These are phyloP conservation scores for Sebastes dallii DNA, from an alignment of 2,797 vertebrate species.

Conservation along the genomic window DNA sequence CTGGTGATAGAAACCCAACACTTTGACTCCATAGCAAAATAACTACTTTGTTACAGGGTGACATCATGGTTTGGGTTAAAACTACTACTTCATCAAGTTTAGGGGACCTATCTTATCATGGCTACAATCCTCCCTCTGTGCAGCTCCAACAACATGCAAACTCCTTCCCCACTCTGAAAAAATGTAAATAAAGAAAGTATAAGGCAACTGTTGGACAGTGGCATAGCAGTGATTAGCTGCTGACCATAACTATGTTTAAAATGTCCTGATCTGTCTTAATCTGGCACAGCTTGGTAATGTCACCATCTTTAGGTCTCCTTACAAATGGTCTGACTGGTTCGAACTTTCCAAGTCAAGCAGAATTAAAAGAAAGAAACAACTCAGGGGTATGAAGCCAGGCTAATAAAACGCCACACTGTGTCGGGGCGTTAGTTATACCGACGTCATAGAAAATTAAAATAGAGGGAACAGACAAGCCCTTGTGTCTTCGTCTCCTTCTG, in stretches of 20 bases:
- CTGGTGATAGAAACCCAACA: background rate
- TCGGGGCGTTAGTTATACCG: background rate
- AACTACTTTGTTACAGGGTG: background rate
- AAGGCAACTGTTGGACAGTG: background rate
- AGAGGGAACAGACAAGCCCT: background rate
- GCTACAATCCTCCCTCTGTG: background rate
- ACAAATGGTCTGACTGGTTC: background rate
- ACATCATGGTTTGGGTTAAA: background rate
- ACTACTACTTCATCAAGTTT: background rate
- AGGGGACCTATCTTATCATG: background rate
- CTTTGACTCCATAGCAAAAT: background rate
- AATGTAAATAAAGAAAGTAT: background rate
- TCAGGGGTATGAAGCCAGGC: background rate
- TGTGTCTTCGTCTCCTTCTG: background rate
- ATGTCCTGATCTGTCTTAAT: background rate
- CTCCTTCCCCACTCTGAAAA: background rate
- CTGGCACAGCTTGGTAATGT: background rate
- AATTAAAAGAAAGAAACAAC: background rate
- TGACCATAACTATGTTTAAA: background rate
- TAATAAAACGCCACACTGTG: background rate
- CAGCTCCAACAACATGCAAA: background rate
- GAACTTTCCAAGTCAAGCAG: background rate
- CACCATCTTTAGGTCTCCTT: background rate
- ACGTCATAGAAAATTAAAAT: background rate
- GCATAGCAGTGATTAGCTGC: background rate